Base-by-base conservation (phyloP, 2,888 invertebrate genomes). In the Philonicus albiceps region DNA sequence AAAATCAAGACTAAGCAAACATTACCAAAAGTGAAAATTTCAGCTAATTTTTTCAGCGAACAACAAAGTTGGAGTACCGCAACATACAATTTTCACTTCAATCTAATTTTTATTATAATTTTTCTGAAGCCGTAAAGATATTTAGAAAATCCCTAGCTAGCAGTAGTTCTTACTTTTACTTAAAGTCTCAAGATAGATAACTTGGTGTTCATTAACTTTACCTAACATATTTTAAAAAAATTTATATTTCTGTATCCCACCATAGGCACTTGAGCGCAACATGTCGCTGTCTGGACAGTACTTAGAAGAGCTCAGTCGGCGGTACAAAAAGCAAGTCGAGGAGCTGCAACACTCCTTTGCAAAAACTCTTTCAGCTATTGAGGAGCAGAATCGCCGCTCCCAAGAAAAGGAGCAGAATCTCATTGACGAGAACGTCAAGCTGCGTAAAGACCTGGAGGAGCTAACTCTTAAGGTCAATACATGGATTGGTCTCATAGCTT, bases 201-300 rank as follows among this genome's bases (percentile, higher is more conserved):
- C n/a, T 19, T 6, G 16, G 16, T 37, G 37, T 11, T 37, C 40
- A 43, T 43, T 3, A 13, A 13, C 3, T 3, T 43, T 13, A n/a
- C n/a, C 0, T 16, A 49, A 49, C 4, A 49, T 64, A 55, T 72
- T 85, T 85, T 85, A 6, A 87, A 7, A n/a, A 55, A 37, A 74
- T 3, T 87, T 80, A 27, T 76, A 22, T 87, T 81, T 53, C 85
- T 78, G 85, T 75, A 88, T 31, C 88, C 93, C 93, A 87, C 93
- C 93, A 87, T 93, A 97, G 96, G 96, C 97, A 83, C 94, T 99
- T 89, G 99, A 99, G 93, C 94, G 97, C 89, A 99, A 99, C 93
- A 97, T 99, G 95, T 98, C 98, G 16, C 94, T 99, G 64, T 98
- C 98, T 89, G 97, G 97, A 87, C 98, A 98, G 92, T 99, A 99